phyloP scores from a whole-genome alignment of 2,888 invertebrate species.

The Balanococcus diminutus region DNA sequence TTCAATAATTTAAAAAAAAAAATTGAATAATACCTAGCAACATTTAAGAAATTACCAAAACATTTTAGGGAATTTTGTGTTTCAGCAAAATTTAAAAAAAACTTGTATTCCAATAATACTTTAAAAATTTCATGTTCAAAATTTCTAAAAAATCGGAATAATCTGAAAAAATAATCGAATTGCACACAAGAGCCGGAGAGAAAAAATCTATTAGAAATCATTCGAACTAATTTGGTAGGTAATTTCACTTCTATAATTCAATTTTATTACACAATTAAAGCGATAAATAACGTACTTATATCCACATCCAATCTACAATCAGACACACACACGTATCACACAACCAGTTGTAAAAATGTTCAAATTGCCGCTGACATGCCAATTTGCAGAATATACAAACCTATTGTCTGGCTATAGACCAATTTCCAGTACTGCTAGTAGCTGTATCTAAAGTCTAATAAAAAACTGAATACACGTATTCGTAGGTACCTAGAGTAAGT shows the following conservation, averaged over 20 bases:
- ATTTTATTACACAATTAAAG: slow-evolving; percentile 26
- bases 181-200: background rate
- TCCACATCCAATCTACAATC: background rate
- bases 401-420: slow-evolving; percentile 43
- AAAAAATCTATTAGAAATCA: background rate
- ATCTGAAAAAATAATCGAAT: background rate
- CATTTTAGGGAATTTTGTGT: no score
- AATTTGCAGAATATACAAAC: slow-evolving; percentile 26
- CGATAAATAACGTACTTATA: background rate
- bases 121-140: no score
- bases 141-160: no score
- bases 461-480: background rate
- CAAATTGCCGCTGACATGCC: background rate
- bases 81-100: no score
- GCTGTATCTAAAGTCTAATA: slow-evolving; percentile 10
- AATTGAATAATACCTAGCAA: no score
- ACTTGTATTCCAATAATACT: no score
- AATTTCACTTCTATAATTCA: background rate
- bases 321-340: background rate
- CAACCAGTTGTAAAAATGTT: background rate
- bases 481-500: no score
- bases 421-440: slow-evolving; percentile 45
- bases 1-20: no score
- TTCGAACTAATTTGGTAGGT: no score
- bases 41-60: no score